phyloP scores from a whole-genome alignment of 2,113 vertebrate genomes.

The Euleptes europaea region DNA sequence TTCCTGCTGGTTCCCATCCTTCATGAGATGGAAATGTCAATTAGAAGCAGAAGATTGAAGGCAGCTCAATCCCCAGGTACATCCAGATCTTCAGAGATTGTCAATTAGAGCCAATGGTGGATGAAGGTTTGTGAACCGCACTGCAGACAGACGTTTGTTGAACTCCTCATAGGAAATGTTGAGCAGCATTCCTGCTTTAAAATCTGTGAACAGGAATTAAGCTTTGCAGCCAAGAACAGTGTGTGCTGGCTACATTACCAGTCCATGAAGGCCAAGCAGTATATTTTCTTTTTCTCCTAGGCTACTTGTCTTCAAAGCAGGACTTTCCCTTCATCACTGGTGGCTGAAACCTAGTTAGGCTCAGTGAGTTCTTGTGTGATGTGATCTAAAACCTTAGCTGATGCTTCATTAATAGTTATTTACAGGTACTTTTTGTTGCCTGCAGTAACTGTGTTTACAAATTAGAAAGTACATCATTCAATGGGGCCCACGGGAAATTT shows the following conservation, averaged over 20 bases:
- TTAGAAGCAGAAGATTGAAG: neutral
- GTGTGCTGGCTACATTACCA: neutral
- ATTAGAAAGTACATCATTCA: neutral
- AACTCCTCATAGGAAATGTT: neutral
- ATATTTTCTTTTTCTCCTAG: neutral
- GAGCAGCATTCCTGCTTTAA: neutral
- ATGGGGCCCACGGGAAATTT: neutral
- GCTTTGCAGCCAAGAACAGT: constrained; percentile 3
- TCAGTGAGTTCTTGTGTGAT: neutral
- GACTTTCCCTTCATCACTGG: neutral
- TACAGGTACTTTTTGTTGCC: neutral
- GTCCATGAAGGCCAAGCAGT: neutral
- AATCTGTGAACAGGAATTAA: neutral
- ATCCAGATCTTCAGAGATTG: neutral
- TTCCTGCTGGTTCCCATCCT: neutral
- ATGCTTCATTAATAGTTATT: neutral
- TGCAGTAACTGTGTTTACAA: neutral
- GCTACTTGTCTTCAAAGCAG: neutral
- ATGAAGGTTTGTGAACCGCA: neutral
- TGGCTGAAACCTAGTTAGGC: neutral
- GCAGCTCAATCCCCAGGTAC: neutral
- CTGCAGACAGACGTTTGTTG: neutral
- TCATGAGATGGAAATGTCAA: neutral
- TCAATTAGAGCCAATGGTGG: neutral
- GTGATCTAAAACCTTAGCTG: neutral